Evolutionary conservation across 2,888 invertebrate genomes (phyloP).

Genomic region (Nycteola revayana): DNA sequence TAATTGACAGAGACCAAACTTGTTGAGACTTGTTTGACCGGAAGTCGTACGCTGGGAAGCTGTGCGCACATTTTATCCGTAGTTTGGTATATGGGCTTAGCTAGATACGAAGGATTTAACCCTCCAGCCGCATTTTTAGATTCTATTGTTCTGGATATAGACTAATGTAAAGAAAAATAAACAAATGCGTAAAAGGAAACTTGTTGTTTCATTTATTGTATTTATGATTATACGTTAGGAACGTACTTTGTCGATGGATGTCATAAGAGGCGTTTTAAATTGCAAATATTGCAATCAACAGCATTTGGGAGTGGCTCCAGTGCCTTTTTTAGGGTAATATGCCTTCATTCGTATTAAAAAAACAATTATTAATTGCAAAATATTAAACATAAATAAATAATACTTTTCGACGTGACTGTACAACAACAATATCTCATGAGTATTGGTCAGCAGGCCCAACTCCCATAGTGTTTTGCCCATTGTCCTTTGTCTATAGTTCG

Average conservation of each 20-base stretch:
- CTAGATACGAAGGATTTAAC: slow-evolving; percentile 10
- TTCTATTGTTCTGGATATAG: slow-evolving; percentile 7
- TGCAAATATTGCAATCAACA: slow-evolving; percentile 7
- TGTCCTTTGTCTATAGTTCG: too few relatives aligned
- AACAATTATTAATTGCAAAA: slow-evolving; percentile 5
- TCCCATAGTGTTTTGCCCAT: neutral
- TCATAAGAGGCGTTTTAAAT: slow-evolving; percentile 6
- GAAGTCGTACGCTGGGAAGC: slow-evolving; percentile 5
- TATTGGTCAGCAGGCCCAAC: slow-evolving; percentile 6
- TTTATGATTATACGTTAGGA: too few relatives aligned
- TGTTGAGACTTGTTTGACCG: slow-evolving; percentile 1
- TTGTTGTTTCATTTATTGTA: too few relatives aligned
- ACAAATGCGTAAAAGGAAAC: slow-evolving; percentile 4
- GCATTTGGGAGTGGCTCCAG: slow-evolving; percentile 5
- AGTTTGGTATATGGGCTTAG: slow-evolving; percentile 6
- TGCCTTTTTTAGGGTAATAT: slow-evolving; percentile 6
- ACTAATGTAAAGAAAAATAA: slow-evolving; percentile 5
- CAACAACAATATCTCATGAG: slow-evolving; percentile 6
- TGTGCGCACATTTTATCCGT: slow-evolving; percentile 2
- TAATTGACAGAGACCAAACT: slow-evolving; percentile 1
- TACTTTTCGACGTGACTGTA: slow-evolving; percentile 7
- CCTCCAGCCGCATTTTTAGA: slow-evolving; percentile 9
- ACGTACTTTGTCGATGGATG: slow-evolving; percentile 1
- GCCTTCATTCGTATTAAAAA: slow-evolving; percentile 4
- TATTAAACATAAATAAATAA: slow-evolving; percentile 9